Base-by-base conservation (phyloP, 2,888 invertebrate species). In the Lithodes maja region DNA sequence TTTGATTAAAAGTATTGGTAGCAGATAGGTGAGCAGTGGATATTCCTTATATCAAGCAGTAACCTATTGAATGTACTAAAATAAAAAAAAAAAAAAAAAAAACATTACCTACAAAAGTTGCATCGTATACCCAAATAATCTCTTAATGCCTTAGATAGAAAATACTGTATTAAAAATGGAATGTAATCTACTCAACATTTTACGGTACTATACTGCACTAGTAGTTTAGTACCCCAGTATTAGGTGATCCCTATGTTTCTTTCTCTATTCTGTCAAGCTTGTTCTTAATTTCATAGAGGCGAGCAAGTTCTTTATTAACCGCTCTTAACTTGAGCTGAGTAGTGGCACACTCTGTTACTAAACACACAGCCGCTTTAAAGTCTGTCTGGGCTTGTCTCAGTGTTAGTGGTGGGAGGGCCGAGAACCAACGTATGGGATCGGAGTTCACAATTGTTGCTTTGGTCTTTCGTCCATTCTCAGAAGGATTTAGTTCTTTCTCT, bases 351-450 rank as follows among this genome's bases (percentile, higher is more conserved):
- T 86, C 61, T 2, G 89, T 84, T 61, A 68, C 55, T 15, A 90
- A 68, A 9, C 84, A 69, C 12, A 91, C 53, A 3, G 91, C 88
- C 2, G 86, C 55, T 55, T 88, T 89, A 55, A 91, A 91, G 53
- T 91, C 80, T 50, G 80, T 68, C 69, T 91, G 90, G 2, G 91
- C 90, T 9, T 90, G 84, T 52, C 89, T 82, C 17, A 91, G 55
- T 53, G 85, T 81, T 52, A 80, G 83, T 12, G 90, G 91, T 52
- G 91, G 91, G 1, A 91, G 80, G 53, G 86, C 90, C n/a, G 86
- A 85, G 74, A 91, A 91, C 91, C 91, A 91, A 53, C 88, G 82
- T 68, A 91, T 88, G 0, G 91, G 91, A 54, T 90, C 83, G 78
- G 81, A 54, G 15, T 83, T 90, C n/a, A 83, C 33, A 3, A 50